Evolutionary conservation across 1,140 invertebrate species (phyloP).

Genomic region (Dreissena polymorpha): DNA sequence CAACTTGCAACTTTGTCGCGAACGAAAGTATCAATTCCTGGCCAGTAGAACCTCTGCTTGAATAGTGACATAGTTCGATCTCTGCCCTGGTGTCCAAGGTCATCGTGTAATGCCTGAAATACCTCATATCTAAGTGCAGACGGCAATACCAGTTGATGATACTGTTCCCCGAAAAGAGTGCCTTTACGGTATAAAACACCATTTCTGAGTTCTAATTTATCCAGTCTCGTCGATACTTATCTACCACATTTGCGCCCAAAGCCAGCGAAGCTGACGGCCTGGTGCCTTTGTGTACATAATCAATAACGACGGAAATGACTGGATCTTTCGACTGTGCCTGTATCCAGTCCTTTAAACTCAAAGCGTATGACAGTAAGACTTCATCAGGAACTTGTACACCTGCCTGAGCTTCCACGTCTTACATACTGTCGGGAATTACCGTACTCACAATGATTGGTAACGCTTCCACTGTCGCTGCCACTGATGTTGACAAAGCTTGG

Average conservation of each 20-base stretch:
- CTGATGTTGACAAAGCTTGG: not conserved
- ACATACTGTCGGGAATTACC: not conserved
- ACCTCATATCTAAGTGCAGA: not conserved
- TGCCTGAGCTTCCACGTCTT: not conserved
- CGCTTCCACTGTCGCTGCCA: not conserved
- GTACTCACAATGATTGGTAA: not conserved
- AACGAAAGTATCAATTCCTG: constrained; percentile 35
- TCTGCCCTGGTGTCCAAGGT: constrained; percentile 22
- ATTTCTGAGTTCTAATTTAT: constrained; percentile 21
- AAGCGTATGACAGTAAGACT: not conserved
- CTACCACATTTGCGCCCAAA: not conserved
- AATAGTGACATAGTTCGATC: constrained; percentile 32
- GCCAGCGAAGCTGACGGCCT: constrained; percentile 1
- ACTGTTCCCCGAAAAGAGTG: constrained; percentile 1
- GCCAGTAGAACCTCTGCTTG: constrained; percentile 47
- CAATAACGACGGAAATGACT: not conserved
- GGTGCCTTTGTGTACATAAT: not conserved
- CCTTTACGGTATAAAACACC: constrained; percentile 16
- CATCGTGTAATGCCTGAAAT: constrained; percentile 34
- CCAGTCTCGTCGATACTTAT: constrained; percentile 9
- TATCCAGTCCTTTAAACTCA: constrained; percentile 17
- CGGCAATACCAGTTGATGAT: constrained; percentile 29
- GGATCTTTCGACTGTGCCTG: constrained; percentile 3
- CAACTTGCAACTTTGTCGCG: not conserved
- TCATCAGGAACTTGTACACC: not conserved